A percentile compares a stretch with the other conserved stretches of the same genome.
Evolutionary conservation across 2,113 vertebrate genomes (phyloP).

Genomic region (Lepisosteus oculatus): DNA sequence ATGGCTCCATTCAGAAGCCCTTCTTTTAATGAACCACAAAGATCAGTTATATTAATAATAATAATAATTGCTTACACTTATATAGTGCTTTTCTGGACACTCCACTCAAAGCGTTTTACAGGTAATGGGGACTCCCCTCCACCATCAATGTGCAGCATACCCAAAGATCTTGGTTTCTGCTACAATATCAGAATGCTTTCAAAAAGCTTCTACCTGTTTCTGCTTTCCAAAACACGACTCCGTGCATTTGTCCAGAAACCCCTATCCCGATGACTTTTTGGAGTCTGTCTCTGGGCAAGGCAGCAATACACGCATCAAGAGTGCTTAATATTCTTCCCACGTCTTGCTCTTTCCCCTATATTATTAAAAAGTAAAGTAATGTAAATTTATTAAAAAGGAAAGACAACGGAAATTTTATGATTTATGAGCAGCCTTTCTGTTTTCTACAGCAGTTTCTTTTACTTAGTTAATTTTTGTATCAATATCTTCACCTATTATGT

Average conservation of each 20-base stretch:
- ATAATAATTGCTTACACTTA: too few relatives aligned
- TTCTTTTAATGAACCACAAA: too few relatives aligned
- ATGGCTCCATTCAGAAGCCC: too few relatives aligned
- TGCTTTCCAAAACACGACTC: conserved; percentile 86
- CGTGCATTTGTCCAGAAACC: conserved; percentile 94
- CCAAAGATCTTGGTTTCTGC: background rate
- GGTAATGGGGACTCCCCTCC: too few relatives aligned
- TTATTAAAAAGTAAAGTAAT: too few relatives aligned
- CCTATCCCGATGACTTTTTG: conserved; percentile 73
- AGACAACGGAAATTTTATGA: background rate
- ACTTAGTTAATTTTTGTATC: too few relatives aligned
- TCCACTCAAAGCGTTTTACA: too few relatives aligned
- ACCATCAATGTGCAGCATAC: too few relatives aligned
- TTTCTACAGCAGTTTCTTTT: background rate
- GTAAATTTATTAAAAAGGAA: too few relatives aligned
- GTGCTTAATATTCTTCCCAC: conserved; percentile 68
- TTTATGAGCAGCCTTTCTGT: background rate
- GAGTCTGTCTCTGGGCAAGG: conserved; percentile 71
- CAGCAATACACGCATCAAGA: conserved; percentile 74
- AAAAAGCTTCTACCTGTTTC: conserved; percentile 64
- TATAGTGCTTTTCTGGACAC: too few relatives aligned
- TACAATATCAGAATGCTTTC: background rate
- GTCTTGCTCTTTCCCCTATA: conserved; percentile 83
- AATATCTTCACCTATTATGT: too few relatives aligned
- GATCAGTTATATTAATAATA: too few relatives aligned